Base-by-base conservation (phyloP, 1,140 invertebrate species). In the Brachionus rotundiformis region DNA sequence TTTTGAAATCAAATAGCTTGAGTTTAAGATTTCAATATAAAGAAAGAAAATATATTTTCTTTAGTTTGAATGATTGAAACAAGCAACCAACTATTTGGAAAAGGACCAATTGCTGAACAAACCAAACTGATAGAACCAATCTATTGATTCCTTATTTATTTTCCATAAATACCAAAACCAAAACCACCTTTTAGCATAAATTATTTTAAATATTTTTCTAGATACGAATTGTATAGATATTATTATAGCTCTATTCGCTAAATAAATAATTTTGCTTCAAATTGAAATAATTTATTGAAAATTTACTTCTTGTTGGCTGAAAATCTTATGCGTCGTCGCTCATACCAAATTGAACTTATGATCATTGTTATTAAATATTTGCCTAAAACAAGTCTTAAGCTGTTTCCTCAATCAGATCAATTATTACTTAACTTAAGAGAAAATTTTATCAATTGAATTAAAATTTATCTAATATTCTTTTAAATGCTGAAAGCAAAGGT, bases 1-100 rank as follows among this genome's bases (percentile, higher is more conserved):
- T 63, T n/a, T 63, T 63, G 29, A 63, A 63, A 29, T 33, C 61
- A 63, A 31, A 33, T 63, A 63, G 61, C 29, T 63, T 29, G 25
- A 29, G 61, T 63, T 29, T 63, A 33, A 63, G n/a, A 63, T 63
- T 63, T 63, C 13, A 16, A 31, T n/a, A 29, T 13, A 13, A 63
- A 5, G 23, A 27, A 29, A 29, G n/a, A 19, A 27, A 63, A 27
- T 27, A 29, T 29, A 27, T 63, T 63, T 63, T 63, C 19, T 19
- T 19, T 8, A 10, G 7, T 6, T 54, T 1, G 23, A 54, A 54
- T 54, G 16, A n/a, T 19, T 54, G 47, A 54, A 54, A 54, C 16
- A 54, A 16, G 36, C 36, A 6, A 11, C 36, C 1, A 10, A 39
- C 7, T 39, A 6, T 19, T 54, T 54, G 47, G 47, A 54, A 54